A percentile compares a stretch with the other conserved stretches of the same genome.
These are phyloP conservation scores for Stigmatopora nigra DNA, from an alignment of 2,113 vertebrate species.

Conservation along the genomic window DNA sequence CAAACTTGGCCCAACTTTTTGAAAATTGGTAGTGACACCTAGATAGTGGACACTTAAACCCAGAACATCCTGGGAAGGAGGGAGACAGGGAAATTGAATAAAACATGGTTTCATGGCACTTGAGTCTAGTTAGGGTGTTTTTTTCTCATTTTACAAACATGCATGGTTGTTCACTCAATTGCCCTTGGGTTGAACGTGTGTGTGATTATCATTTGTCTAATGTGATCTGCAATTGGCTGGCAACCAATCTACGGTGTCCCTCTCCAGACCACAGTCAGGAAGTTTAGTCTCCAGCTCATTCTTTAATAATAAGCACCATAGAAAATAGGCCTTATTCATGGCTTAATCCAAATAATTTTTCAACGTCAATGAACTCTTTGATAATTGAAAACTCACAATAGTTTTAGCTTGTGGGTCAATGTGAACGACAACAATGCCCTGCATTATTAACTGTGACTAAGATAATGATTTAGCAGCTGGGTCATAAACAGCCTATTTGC, in stretches of 20 bases:
- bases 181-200: neutral
- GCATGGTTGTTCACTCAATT: neutral
- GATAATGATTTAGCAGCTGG: conserved; percentile 1
- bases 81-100: neutral
- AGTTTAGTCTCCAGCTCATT: neutral
- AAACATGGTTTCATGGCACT: too few relatives aligned
- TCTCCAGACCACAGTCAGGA: neutral
- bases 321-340: neutral
- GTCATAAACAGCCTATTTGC: conserved; percentile 2
- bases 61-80: too few relatives aligned
- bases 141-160: neutral
- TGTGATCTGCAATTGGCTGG: neutral
- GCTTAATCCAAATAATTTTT: neutral
- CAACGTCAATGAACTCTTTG: neutral
- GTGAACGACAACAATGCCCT: neutral
- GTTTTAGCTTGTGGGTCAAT: neutral
- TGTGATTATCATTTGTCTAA: neutral
- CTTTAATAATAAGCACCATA: neutral
- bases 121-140: neutral
- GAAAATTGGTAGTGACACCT: neutral
- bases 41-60: too few relatives aligned
- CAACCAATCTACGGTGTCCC: too few relatives aligned
- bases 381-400: neutral
- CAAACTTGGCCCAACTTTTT: neutral
- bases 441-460: neutral